Conservation (phyloP, 1,140 invertebrate species). For the Holotrichia oblita region DNA sequence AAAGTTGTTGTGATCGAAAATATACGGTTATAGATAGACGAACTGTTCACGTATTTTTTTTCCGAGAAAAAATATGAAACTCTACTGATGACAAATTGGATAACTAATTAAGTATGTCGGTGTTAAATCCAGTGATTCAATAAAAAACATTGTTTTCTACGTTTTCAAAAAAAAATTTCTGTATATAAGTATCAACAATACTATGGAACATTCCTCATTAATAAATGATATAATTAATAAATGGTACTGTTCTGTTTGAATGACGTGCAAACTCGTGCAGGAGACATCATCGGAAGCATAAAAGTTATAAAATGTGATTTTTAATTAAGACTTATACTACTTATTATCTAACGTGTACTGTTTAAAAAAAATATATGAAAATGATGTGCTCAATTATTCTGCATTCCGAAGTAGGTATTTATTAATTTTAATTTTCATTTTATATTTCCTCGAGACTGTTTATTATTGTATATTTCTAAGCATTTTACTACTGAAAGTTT, state of each 20-base stretch:
- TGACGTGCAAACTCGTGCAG: background rate
- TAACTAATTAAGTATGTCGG: background rate
- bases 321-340: background rate
- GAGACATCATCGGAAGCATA: background rate
- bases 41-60: background rate
- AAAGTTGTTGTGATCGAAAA: conserved; percentile 64
- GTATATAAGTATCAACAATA: background rate
- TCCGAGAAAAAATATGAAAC: background rate
- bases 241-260: background rate
- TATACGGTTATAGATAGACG: conserved; percentile 10
- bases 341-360: background rate
- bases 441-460: conserved; percentile 2
- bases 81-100: background rate
- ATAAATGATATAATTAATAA: background rate
- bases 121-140: background rate
- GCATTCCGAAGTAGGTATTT: conserved; percentile 11
- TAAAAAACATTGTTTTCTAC: background rate
- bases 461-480: background rate
- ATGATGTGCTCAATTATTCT: conserved; percentile 8
- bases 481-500: background rate
- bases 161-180: background rate
- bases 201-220: background rate
- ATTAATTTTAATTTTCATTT: too few species aligned
- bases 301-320: background rate
- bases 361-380: background rate